Evolutionary conservation across 2,113 vertebrate species (phyloP).

Genomic region (Scomber scombrus): DNA sequence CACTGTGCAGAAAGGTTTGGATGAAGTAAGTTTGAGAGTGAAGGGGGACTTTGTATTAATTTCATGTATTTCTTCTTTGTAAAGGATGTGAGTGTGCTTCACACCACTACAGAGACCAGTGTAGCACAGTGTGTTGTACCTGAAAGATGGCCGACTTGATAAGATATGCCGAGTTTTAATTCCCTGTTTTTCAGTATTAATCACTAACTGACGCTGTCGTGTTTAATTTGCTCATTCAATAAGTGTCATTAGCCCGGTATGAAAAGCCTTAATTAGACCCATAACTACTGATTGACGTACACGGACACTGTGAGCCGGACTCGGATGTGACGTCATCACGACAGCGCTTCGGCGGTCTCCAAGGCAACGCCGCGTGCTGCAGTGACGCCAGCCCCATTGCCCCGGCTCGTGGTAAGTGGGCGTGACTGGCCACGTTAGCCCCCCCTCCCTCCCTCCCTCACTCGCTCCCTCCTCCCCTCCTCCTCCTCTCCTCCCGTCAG

Average conservation of each 20-base stretch:
- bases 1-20: background rate
- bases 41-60: too few relatives aligned
- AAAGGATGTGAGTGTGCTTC: background rate
- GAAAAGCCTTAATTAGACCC: constrained; percentile 62
- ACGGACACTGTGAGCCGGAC: constrained; percentile 53
- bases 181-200: constrained; percentile 54
- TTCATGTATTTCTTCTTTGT: background rate
- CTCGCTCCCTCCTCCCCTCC: background rate
- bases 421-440: constrained; percentile 78
- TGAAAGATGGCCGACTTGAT: background rate
- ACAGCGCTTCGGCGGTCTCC: constrained; percentile 77
- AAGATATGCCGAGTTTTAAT: constrained; percentile 1
- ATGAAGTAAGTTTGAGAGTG: too few relatives aligned
- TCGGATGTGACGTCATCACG: constrained; percentile 79
- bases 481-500: constrained; percentile 45
- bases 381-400: constrained; percentile 76
- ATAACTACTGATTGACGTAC: constrained; percentile 74
- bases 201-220: constrained; percentile 47
- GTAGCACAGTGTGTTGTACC: background rate
- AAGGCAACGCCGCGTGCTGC: constrained; percentile 82
- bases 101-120: background rate
- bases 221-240: constrained; percentile 43
- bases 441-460: constrained; percentile 34
- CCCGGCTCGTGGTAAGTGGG: constrained; percentile 83
- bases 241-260: constrained; percentile 57